These are phyloP conservation scores for Eupristina koningsbergeri DNA, from an alignment of 1,140 invertebrate species.

Conservation along the genomic window DNA sequence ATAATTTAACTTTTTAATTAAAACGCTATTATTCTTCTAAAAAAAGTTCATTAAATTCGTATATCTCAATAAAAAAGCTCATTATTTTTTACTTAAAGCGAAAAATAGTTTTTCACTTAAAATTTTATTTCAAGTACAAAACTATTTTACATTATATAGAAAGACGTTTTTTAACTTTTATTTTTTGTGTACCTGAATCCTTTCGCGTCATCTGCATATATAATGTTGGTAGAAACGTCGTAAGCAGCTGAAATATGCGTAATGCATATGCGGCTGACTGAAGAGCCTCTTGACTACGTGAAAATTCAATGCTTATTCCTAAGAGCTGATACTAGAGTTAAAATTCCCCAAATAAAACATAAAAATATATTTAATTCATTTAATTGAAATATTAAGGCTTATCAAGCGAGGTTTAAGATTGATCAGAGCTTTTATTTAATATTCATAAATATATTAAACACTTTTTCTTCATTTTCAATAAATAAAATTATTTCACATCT, in stretches of 20 bases:
- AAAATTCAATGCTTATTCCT: slow-evolving; percentile 6
- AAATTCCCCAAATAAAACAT: not conserved
- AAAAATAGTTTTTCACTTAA: not conserved
- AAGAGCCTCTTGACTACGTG: slow-evolving; percentile 31
- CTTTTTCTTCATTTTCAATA: not conserved
- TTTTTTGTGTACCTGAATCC: slow-evolving; percentile 8
- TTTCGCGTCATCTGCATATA: slow-evolving; percentile 17
- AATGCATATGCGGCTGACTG: slow-evolving; percentile 28
- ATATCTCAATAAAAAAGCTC: not conserved
- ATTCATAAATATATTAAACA: not conserved
- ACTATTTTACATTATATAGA: not conserved
- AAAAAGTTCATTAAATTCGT: not conserved
- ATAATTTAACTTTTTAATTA: not conserved
- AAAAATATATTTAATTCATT: not conserved
- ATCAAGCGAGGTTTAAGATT: not conserved
- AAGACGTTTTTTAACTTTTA: not conserved
- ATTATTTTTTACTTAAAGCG: not conserved
- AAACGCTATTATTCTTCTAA: not conserved
- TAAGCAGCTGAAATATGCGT: slow-evolving; percentile 23
- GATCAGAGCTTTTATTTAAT: not conserved
- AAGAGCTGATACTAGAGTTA: slow-evolving; percentile 4
- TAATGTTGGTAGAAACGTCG: not conserved
- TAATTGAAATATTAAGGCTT: not conserved
- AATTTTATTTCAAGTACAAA: not conserved
- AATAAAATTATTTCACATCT: not conserved